Base-by-base conservation (phyloP, 2,888 invertebrate genomes). In the Urechis unicinctus region DNA sequence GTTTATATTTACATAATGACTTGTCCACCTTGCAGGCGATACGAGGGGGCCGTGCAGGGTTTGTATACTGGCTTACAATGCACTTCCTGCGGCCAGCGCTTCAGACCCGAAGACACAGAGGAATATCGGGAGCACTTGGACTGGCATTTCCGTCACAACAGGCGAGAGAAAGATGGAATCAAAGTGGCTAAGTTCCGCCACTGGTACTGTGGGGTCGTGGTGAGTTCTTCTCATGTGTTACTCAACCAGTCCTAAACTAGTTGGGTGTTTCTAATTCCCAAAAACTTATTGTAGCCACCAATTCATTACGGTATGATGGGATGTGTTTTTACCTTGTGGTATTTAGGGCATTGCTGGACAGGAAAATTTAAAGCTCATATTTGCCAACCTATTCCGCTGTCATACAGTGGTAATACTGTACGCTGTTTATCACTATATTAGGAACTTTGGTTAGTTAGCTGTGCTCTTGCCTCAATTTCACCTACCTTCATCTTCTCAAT, bases 61-160 rank as follows among this genome's bases (percentile, higher is more conserved):
- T 59, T 76, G 26, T 94, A 91, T 79, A 85, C 86, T 55, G 96
- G 96, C 44, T 89, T 93, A 84, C 96, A 95, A 74, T 99, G 98
- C 80, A 88, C 91, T 62, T 91, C 92, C 52, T 98, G 98, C 80
- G 97, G 97, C 31, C 86, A 91, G 59, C 84, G 96, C 47, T 96
- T 97, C 80, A 88, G 90, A 17, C 88, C 90, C 0, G 91, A 91
- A 43, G 69, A 72, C 28, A 78, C 88, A 6, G 88, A 88, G 64
- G 85, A 88, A 61, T 98, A 96, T 79, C 71, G 79, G 68, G 90
- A 91, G 75, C 98, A 99, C 80, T 83, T 97, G 58, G 97, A 98
- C 81, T 97, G 97, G 96, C 98, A 98, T 81, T 97, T 97, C 81
- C 81, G 62, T 25, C 91, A 92, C 78, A 97, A 97, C 81, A 81